Conservation (phyloP, 2,888 invertebrate genomes). For the Hyalella azteca region DNA sequence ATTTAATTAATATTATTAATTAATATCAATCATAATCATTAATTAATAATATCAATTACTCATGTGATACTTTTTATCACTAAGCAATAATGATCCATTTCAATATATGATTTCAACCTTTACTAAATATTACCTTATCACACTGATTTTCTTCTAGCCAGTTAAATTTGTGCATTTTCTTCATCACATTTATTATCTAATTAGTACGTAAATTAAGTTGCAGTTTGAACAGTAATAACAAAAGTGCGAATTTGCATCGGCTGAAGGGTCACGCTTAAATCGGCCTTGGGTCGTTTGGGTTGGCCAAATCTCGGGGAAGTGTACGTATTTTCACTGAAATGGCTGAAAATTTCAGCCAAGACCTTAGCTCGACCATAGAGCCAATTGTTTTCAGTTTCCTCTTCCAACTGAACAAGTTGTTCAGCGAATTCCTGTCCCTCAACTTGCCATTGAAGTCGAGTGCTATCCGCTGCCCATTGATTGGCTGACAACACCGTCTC, state of each 20-base stretch:
- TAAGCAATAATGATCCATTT: too few species aligned
- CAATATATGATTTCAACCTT: too few species aligned
- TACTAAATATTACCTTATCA: too few species aligned
- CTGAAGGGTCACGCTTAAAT: constrained; percentile 67
- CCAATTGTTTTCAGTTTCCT: background rate
- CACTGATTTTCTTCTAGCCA: too few species aligned
- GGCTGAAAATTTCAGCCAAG: background rate
- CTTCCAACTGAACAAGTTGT: background rate
- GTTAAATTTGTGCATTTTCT: too few species aligned
- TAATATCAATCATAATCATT: too few species aligned
- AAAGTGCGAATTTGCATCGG: constrained; percentile 80
- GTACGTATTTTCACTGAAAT: background rate
- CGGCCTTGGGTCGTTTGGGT: constrained; percentile 41
- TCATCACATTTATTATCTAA: too few species aligned
- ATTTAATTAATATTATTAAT: too few species aligned
- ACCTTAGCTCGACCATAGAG: background rate
- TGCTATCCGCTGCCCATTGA: constrained; percentile 68
- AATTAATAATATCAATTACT: too few species aligned
- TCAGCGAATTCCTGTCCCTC: background rate
- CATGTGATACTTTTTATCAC: too few species aligned
- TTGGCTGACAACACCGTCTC: constrained; percentile 79
- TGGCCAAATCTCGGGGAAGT: background rate
- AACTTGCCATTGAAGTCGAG: constrained; percentile 68
- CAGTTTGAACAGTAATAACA: constrained; percentile 62
- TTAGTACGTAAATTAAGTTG: too few species aligned